phyloP scores from a whole-genome alignment of 1,140 invertebrate genomes.

The Brachionus koreanus region DNA sequence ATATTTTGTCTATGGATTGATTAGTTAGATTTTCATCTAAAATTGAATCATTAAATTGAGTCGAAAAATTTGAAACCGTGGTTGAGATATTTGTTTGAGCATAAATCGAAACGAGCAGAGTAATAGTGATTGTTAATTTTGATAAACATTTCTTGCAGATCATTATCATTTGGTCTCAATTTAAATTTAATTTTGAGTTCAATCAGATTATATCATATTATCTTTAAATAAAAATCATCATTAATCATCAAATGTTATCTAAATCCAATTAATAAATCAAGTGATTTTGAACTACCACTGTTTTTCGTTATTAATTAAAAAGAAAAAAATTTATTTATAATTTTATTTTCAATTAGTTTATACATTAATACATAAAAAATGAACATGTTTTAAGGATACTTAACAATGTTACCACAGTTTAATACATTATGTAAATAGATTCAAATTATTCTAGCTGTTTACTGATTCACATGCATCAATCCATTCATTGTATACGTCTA shows the following conservation, averaged over 20 bases:
- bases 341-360: slow-evolving; percentile 9
- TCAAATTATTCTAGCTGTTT: slow-evolving; percentile 60
- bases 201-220: background rate
- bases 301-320: background rate
- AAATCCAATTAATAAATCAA: background rate
- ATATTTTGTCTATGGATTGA: background rate
- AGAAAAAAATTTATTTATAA: background rate
- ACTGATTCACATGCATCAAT: slow-evolving; percentile 94
- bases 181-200: background rate
- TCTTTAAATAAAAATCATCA: background rate
- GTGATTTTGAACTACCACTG: background rate
- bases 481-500: slow-evolving; percentile 99
- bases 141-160: background rate
- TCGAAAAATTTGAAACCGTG: background rate
- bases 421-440: background rate
- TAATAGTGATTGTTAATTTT: background rate
- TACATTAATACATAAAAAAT: background rate
- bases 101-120: background rate
- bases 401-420: background rate
- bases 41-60: background rate
- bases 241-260: background rate
- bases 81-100: background rate
- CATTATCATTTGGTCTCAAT: background rate
- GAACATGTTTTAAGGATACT: background rate
- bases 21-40: background rate